These are phyloP conservation scores for Cryptotermes secundus DNA, from an alignment of 1,140 invertebrate genomes.

Conservation along the genomic window DNA sequence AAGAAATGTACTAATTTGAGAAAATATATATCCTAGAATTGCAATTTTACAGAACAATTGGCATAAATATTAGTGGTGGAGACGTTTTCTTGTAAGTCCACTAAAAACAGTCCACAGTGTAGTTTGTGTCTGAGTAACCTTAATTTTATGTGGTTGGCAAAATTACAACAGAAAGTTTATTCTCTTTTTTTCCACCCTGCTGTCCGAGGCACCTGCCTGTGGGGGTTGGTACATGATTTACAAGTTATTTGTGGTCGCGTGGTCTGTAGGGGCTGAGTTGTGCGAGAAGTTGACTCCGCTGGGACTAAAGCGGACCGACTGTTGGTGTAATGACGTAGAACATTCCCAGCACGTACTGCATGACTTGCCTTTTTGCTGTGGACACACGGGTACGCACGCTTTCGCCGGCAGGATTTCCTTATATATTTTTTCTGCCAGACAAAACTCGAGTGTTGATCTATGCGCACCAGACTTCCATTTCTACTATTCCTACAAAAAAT, in stretches of 20 bases:
- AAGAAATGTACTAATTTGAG: too few relatives aligned
- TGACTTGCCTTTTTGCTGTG: neutral
- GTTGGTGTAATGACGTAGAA: neutral
- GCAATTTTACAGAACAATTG: too few relatives aligned
- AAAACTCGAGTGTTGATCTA: neutral
- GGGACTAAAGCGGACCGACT: neutral
- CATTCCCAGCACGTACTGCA: conserved; percentile 3
- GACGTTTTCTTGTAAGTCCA: neutral
- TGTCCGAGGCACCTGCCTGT: neutral
- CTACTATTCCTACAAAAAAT: neutral
- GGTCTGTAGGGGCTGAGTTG: neutral
- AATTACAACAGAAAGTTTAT: neutral
- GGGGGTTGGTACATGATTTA: neutral
- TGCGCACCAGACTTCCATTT: neutral
- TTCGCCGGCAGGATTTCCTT: neutral
- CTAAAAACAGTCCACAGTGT: neutral
- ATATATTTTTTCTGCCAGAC: neutral
- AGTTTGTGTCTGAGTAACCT: conserved; percentile 11
- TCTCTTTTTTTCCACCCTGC: neutral
- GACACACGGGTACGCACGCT: neutral
- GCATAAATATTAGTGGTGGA: too few relatives aligned
- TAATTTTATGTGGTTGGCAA: conserved; percentile 13
- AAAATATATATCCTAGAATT: too few relatives aligned
- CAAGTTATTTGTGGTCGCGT: conserved; percentile 18
- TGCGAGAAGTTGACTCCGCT: neutral